phyloP scores from a whole-genome alignment of 2,113 vertebrate species.

The Aplodontia rufa region DNA sequence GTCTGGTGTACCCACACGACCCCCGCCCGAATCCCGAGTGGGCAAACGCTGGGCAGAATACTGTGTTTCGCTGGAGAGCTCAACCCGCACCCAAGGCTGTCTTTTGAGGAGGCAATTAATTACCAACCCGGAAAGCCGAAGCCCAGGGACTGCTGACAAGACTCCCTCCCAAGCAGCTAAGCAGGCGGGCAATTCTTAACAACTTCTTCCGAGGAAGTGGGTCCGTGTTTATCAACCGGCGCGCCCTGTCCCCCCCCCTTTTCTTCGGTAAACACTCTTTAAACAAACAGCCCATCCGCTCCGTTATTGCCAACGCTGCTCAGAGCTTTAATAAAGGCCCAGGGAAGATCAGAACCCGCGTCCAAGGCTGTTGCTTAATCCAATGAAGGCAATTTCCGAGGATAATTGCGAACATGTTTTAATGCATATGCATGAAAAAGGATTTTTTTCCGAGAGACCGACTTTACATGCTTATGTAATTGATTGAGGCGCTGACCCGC shows the following conservation, averaged over 20 bases:
- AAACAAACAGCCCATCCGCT: constrained; percentile 83
- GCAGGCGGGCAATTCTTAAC: constrained; percentile 5
- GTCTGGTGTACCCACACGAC: neutral
- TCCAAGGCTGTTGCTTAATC: constrained; percentile 93
- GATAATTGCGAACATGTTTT: constrained; percentile 99
- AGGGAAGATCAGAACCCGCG: constrained; percentile 87
- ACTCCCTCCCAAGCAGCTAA: neutral
- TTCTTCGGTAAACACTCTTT: constrained; percentile 84
- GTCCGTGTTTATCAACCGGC: constrained; percentile 65
- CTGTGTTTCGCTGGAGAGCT: neutral
- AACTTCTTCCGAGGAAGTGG: constrained; percentile 61
- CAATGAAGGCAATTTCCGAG: constrained; percentile 99
- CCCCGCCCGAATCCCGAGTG: too few relatives aligned
- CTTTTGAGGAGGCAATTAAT: constrained; percentile 75
- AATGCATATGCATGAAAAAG: constrained; percentile 99
- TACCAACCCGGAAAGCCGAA: constrained; percentile 51
- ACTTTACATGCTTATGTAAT: constrained; percentile 97
- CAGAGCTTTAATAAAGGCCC: constrained; percentile 86
- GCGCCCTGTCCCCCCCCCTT: constrained; percentile 60
- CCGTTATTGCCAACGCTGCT: constrained; percentile 81
- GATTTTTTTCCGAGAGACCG: constrained; percentile 94
- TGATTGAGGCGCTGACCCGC: constrained; percentile 99
- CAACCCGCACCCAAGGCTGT: constrained; percentile 50
- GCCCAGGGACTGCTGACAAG: neutral
- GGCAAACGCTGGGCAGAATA: neutral